Evolutionary conservation across 2,113 vertebrate genomes (phyloP).

Genomic region (Meriones unguiculatus): DNA sequence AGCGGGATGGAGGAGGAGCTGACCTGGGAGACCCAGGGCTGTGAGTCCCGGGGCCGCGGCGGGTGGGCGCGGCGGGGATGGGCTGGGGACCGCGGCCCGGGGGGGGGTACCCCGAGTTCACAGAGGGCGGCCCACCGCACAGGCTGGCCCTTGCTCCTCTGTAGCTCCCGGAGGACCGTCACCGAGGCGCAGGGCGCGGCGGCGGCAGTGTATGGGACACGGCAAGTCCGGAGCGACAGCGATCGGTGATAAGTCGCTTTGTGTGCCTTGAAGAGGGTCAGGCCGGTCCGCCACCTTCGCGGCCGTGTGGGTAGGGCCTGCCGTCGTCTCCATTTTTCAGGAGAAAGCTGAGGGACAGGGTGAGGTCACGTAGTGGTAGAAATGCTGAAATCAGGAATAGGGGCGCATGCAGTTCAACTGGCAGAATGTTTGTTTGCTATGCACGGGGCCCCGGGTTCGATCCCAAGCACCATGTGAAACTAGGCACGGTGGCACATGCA

Average conservation of each 20-base stretch:
- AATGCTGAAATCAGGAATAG: background rate
- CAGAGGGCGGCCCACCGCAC: background rate
- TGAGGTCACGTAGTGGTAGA: background rate
- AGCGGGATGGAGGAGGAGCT: background rate
- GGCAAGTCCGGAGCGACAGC: background rate
- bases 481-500: background rate
- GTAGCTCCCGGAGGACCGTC: background rate
- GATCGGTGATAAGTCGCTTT: background rate
- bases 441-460: background rate
- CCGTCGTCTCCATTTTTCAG: background rate
- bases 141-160: background rate
- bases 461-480: background rate
- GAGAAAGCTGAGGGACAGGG: background rate
- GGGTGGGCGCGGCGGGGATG: fast-evolving
- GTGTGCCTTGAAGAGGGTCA: background rate
- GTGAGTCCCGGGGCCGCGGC: constrained; percentile 19
- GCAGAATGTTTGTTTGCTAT: background rate
- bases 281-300: background rate
- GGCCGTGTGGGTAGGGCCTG: background rate
- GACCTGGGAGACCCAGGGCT: background rate
- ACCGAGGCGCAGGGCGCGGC: background rate
- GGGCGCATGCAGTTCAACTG: background rate
- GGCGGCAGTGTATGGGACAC: background rate
- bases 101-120: background rate
- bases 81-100: background rate